Conservation (phyloP, 35 echinoderm and acorn worm genomes). For the Apostichopus californicus region DNA sequence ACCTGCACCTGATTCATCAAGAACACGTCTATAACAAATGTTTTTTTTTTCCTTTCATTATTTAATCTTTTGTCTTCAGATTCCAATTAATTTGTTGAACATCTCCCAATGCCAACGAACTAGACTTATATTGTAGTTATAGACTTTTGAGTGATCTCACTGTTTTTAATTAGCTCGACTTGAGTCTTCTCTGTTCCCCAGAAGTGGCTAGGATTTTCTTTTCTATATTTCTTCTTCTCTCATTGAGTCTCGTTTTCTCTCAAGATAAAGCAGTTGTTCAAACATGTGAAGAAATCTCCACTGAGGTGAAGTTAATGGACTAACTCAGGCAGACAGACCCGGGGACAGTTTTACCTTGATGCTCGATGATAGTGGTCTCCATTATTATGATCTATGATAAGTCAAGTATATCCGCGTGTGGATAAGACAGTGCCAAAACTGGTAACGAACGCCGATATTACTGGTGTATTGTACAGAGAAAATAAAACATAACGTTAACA, state of each 20-base stretch:
- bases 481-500: too few relatives aligned
- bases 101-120: slow-evolving; percentile 8
- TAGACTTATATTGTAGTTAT: background rate
- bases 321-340: slow-evolving; percentile 2
- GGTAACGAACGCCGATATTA: too few relatives aligned
- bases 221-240: background rate
- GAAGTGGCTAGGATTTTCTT: background rate
- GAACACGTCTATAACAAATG: background rate
- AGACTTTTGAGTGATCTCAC: background rate
- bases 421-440: background rate
- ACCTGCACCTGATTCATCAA: too few relatives aligned
- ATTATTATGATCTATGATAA: background rate
- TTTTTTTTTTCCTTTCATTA: background rate
- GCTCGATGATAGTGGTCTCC: background rate
- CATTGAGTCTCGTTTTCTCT: background rate
- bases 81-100: slow-evolving; percentile 16
- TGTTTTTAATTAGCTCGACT: background rate
- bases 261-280: slow-evolving; percentile 35
- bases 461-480: too few relatives aligned
- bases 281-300: slow-evolving; percentile 31
- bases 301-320: slow-evolving; percentile 17
- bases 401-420: background rate
- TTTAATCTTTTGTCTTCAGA: slow-evolving; percentile 8
- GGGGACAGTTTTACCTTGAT: slow-evolving; percentile 31
- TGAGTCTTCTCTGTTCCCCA: background rate